A percentile compares a stretch with the other conserved stretches of the same genome.
Conservation (phyloP, 2,888 invertebrate genomes). For the Cantharis flavilabris region DNA sequence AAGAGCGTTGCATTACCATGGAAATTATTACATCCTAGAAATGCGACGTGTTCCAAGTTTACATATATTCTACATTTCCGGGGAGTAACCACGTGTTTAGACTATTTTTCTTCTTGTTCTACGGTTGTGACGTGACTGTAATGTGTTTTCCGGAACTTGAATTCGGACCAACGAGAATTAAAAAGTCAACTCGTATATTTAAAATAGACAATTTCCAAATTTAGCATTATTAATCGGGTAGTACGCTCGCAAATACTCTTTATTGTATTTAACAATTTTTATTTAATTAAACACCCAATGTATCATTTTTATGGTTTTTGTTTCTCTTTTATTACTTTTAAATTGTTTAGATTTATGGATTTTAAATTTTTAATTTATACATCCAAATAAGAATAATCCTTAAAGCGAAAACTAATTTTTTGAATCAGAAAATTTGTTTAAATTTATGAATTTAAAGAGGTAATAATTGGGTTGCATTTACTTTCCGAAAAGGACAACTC, state of each 20-base stretch:
- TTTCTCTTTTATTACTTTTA: not conserved
- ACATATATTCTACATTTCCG: constrained; percentile 36
- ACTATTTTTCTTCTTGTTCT: constrained; percentile 47
- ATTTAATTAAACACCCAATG: not conserved
- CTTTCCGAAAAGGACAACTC: no score
- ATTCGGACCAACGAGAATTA: constrained; percentile 36
- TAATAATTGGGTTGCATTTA: no score
- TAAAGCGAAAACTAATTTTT: not conserved
- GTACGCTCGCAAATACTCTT: not conserved
- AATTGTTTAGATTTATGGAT: not conserved
- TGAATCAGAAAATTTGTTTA: not conserved
- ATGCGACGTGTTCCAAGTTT: constrained; percentile 24
- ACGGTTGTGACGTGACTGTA: constrained; percentile 44
- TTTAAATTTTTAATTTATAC: not conserved
- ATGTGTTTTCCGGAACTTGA: constrained; percentile 41
- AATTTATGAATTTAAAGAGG: not conserved
- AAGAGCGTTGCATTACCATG: constrained; percentile 21
- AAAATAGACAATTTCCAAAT: constrained; percentile 37
- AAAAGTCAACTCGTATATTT: constrained; percentile 36
- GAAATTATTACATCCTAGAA: constrained; percentile 29
- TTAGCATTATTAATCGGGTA: not conserved
- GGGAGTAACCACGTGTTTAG: constrained; percentile 42
- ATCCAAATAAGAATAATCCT: not conserved
- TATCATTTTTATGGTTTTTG: not conserved
- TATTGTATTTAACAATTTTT: not conserved